Conservation (phyloP, 2,888 invertebrate genomes). For the Lagria hirta region DNA sequence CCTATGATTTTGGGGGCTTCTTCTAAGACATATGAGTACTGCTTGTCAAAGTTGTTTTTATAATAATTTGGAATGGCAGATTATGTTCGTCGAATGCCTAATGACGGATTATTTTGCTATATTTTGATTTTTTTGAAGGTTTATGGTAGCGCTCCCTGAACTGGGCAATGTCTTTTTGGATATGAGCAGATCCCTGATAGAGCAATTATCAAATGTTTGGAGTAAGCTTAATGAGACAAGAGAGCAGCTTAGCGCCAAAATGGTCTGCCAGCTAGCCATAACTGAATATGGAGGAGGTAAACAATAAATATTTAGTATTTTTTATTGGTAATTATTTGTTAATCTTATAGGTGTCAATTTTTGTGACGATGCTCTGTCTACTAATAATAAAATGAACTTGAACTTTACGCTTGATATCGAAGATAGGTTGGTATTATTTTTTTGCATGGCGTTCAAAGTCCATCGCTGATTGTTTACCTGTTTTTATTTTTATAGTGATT, state of each 20-base stretch:
- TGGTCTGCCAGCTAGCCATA: conserved; percentile 66
- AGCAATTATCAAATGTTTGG: conserved; percentile 59
- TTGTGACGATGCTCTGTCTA: conserved; percentile 44
- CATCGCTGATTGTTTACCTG: conserved; percentile 12
- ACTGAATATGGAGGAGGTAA: conserved; percentile 63
- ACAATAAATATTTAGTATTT: conserved; percentile 40
- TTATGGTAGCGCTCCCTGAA: conserved; percentile 70
- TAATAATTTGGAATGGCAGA: too few relatives aligned
- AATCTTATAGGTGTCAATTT: conserved; percentile 51
- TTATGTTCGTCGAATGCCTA: too few relatives aligned
- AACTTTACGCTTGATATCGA: conserved; percentile 64
- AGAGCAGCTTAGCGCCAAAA: conserved; percentile 57
- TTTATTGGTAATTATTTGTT: conserved; percentile 12
- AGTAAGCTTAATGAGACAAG: conserved; percentile 56
- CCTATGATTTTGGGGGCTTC: too few relatives aligned
- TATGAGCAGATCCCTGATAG: conserved; percentile 62
- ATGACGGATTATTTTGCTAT: too few relatives aligned
- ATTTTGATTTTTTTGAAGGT: conserved; percentile 57
- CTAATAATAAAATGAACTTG: conserved; percentile 61
- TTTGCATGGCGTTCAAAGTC: conserved; percentile 10
- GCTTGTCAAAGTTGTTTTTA: too few relatives aligned
- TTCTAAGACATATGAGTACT: too few relatives aligned
- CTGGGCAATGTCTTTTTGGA: conserved; percentile 64
- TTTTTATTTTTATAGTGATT: too few relatives aligned
- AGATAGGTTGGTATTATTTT: conserved; percentile 54